Conservation (phyloP, 2,888 invertebrate genomes). For the Nemotelus nigrinus region DNA sequence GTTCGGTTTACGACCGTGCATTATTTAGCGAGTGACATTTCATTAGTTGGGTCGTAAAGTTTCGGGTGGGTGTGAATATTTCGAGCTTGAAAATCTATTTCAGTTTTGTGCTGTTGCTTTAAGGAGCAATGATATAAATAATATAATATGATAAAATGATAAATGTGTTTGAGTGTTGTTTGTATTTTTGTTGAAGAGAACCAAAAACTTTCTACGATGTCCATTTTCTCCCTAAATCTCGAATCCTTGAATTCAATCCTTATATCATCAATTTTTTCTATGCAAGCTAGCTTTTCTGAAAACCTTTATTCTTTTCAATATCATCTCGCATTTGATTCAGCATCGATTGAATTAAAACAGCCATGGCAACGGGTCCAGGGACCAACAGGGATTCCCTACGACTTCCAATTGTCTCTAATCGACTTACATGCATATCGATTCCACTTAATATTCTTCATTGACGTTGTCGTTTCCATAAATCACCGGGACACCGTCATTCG, state of each 20-base stretch:
- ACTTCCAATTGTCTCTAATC: not conserved
- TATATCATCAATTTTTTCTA: not conserved
- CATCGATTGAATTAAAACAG: not conserved
- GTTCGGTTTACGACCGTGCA: conserved; percentile 13
- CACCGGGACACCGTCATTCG: not conserved
- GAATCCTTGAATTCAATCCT: too few species aligned
- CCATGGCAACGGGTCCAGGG: not conserved
- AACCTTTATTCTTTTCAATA: not conserved
- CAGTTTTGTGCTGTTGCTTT: too few species aligned
- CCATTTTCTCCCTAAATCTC: too few species aligned
- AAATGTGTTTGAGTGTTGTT: too few species aligned
- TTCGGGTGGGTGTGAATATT: not conserved
- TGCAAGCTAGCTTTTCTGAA: not conserved
- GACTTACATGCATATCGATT: not conserved
- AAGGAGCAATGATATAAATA: too few species aligned
- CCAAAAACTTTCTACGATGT: too few species aligned
- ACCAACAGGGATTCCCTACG: not conserved
- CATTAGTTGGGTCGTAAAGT: conserved; percentile 20
- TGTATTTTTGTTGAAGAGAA: too few species aligned
- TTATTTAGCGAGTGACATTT: conserved; percentile 24
- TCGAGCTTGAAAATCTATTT: too few species aligned
- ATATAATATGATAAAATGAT: too few species aligned
- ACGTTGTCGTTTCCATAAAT: not conserved
- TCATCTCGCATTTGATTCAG: not conserved
- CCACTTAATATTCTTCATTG: not conserved